phyloP scores from a whole-genome alignment of 2,797 vertebrate species.

The Danionella dracula region DNA sequence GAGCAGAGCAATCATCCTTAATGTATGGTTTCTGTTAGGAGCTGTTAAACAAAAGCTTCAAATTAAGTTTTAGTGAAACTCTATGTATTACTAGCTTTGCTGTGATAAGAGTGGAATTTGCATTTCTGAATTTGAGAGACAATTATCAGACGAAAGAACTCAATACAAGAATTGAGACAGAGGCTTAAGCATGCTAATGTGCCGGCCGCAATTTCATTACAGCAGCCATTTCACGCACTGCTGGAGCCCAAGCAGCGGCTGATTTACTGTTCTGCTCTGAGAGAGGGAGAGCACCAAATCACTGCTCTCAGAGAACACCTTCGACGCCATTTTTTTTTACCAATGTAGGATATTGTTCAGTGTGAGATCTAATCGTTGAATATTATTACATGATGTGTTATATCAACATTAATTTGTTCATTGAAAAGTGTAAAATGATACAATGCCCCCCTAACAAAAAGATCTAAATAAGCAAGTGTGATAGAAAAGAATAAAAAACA shows the following conservation, averaged over 20 bases:
- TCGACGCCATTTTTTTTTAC: conserved; percentile 5
- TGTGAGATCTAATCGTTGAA: no score
- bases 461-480: no score
- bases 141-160: conserved; percentile 27
- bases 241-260: conserved; percentile 31
- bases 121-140: conserved; percentile 26
- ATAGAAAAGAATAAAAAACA: background rate
- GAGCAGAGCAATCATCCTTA: no score
- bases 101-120: conserved; percentile 16
- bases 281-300: background rate
- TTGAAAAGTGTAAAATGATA: no score
- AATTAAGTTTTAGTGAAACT: background rate
- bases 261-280: conserved; percentile 23
- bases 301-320: background rate
- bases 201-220: conserved; percentile 38
- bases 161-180: conserved; percentile 23
- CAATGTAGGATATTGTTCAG: background rate
- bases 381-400: no score
- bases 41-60: background rate
- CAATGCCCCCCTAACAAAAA: no score
- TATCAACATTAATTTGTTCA: no score
- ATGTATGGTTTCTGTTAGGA: no score
- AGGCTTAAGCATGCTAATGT: conserved; percentile 33
- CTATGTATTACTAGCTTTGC: conserved; percentile 8
- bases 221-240: conserved; percentile 40